Evolutionary conservation across 35 echinoderm and acorn worm genomes (phyloP), one percentile per base, ranked within the genome.

Genomic region (Diadema setosum): DNA sequence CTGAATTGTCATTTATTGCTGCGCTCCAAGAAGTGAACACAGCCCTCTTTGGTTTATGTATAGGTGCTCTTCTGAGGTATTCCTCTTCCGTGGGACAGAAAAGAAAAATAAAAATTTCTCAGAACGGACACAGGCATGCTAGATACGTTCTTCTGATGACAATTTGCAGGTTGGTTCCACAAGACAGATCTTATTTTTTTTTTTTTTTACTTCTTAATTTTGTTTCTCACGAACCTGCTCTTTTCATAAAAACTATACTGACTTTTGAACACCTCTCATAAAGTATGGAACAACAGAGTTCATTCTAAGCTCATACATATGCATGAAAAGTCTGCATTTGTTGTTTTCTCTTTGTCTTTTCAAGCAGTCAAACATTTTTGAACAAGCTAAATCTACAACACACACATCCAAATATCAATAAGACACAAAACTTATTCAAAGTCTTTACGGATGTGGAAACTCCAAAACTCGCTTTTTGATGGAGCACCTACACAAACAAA

Each of bases 261-360:
- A 78, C 73, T 67, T 67, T 67, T 67, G 63, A 67, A 67, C 63
- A 67, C 30, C 37, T 15, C 21, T 78, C 48, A 9, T 52, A 11
- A 78, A 44, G 73, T 78, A 78, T 78, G 73, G 73, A 78, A 78
- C 73, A 78, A 78, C 73, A 78, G 73, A 78, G 44, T 78, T 78
- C 40, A 78, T 42, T 78, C 73, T 78, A 78, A 6, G 73, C 73
- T 78, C 44, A 78, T 24, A 78, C 44, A 42, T 32, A 67, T 67
- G 37, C 63, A 33, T 33, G 63, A 67, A 34, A 67, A 11, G n/a
- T n/a, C n/a, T n/a, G n/a, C n/a, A n/a, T n/a, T n/a, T n/a, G n/a
- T n/a, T n/a, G n/a, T n/a, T n/a, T n/a, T n/a, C n/a, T n/a, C n/a
- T n/a, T n/a, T n/a, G n/a, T 55, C 15, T n/a, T 32, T 33, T 18